These are phyloP conservation scores for Columba guinea DNA, from an alignment of 2,797 vertebrate genomes.

Conservation along the genomic window DNA sequence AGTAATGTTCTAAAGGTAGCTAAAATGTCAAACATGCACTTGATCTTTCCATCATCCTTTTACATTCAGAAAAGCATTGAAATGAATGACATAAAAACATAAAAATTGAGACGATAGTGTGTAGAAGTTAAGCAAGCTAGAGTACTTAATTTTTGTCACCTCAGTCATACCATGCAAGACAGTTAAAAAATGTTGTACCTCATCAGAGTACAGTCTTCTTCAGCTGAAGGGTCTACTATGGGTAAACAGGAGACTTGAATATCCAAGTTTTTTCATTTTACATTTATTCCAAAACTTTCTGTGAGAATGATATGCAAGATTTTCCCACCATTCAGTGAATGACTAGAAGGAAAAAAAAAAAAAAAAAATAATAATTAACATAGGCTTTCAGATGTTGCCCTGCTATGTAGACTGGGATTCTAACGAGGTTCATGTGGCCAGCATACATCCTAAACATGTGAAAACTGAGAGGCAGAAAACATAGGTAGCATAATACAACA, in stretches of 20 bases:
- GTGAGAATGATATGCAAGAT: not conserved
- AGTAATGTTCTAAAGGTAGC: not conserved
- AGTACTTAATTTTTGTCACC: not conserved
- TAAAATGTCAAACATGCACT: slow-evolving; percentile 13
- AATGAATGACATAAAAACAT: not conserved
- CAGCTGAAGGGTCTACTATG: not conserved
- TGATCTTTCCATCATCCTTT: not conserved
- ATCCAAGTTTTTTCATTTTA: not conserved
- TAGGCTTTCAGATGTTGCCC: not conserved
- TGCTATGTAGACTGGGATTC: not conserved
- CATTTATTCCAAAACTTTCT: not conserved
- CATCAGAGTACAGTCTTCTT: not conserved
- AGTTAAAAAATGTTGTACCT: not conserved
- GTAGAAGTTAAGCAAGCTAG: not conserved
- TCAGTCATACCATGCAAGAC: not conserved
- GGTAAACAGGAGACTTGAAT: not conserved
- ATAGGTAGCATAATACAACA: not conserved
- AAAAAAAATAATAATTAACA: not conserved
- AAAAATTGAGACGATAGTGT: not conserved
- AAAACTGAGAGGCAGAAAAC: not conserved
- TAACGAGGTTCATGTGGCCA: not conserved
- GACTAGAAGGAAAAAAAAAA: not conserved
- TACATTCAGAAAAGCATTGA: not conserved
- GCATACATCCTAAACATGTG: not conserved
- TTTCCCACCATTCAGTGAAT: not conserved